Evolutionary conservation across 2,113 vertebrate genomes (phyloP).

Genomic region (Xiphophorus hellerii): DNA sequence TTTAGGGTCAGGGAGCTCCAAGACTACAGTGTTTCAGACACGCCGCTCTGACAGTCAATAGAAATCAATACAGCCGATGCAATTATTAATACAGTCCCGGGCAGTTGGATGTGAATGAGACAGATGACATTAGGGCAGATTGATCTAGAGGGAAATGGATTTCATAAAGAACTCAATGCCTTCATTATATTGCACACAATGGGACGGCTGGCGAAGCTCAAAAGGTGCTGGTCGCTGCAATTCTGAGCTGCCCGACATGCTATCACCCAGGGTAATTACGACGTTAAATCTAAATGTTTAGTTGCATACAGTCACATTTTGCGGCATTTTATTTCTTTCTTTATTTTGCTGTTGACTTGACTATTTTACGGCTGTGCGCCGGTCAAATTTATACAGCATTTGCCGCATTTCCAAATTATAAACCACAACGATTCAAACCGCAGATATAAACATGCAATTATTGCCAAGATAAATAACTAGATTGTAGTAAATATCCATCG

Average conservation of each 20-base stretch:
- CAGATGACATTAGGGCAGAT: conserved; percentile 85
- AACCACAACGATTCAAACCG: not conserved
- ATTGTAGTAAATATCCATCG: conserved; percentile 16
- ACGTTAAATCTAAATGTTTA: conserved; percentile 26
- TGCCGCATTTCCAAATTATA: conserved; percentile 1
- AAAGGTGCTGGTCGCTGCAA: conserved; percentile 32
- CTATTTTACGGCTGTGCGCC: conserved; percentile 9
- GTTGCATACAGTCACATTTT: conserved; percentile 1
- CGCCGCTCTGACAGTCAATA: conserved; percentile 69
- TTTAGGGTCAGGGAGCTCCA: conserved; percentile 76
- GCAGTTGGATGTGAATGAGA: conserved; percentile 83
- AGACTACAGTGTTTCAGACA: conserved; percentile 65
- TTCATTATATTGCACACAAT: conserved; percentile 76
- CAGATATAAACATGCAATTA: conserved; percentile 8
- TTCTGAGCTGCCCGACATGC: conserved; percentile 22
- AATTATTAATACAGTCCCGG: conserved; percentile 85
- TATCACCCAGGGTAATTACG: conserved; percentile 37
- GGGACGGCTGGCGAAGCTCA: conserved; percentile 30
- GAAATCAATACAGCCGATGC: conserved; percentile 85
- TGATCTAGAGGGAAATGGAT: conserved; percentile 85
- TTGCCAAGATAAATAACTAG: conserved; percentile 2
- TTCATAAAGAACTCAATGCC: conserved; percentile 79
- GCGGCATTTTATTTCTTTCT: not conserved
- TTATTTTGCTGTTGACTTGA: not conserved
- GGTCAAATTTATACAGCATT: not conserved